Conservation (phyloP, 2,888 invertebrate genomes). For the Pycnomerus fuliginosus region DNA sequence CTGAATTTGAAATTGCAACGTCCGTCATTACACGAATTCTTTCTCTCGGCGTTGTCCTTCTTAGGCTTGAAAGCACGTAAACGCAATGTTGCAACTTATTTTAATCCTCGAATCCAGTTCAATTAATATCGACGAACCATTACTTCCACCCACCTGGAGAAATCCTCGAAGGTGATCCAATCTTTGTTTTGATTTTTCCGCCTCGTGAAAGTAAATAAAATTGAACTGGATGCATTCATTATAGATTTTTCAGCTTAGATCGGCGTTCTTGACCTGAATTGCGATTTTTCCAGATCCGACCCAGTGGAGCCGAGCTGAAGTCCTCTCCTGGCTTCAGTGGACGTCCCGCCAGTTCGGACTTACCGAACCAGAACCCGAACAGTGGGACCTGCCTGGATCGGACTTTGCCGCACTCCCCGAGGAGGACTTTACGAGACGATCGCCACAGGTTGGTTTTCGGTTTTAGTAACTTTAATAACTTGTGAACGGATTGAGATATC, state of each 20-base stretch:
- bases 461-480: too few relatives aligned
- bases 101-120: too few relatives aligned
- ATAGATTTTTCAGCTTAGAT: conserved; percentile 8
- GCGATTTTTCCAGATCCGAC: conserved; percentile 71
- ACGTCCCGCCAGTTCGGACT: conserved; percentile 79
- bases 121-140: too few relatives aligned
- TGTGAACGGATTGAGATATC: too few relatives aligned
- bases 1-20: too few relatives aligned
- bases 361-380: conserved; percentile 69
- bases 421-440: conserved; percentile 80
- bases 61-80: too few relatives aligned
- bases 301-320: conserved; percentile 82
- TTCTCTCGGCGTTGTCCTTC: too few relatives aligned
- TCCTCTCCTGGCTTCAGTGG: conserved; percentile 87
- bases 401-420: conserved; percentile 75
- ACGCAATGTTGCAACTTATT: too few relatives aligned
- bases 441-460: conserved; percentile 88
- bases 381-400: conserved; percentile 79
- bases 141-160: too few relatives aligned
- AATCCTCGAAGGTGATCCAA: too few relatives aligned
- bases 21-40: too few relatives aligned
- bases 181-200: conserved; percentile 14
- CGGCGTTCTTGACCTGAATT: conserved; percentile 15
- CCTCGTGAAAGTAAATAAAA: conserved; percentile 18
- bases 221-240: conserved; percentile 17